A percentile compares a stretch with the other conserved stretches of the same genome.
Evolutionary conservation across 2,797 vertebrate species (phyloP).

Genomic region (Sebastes kiyomatsui): DNA sequence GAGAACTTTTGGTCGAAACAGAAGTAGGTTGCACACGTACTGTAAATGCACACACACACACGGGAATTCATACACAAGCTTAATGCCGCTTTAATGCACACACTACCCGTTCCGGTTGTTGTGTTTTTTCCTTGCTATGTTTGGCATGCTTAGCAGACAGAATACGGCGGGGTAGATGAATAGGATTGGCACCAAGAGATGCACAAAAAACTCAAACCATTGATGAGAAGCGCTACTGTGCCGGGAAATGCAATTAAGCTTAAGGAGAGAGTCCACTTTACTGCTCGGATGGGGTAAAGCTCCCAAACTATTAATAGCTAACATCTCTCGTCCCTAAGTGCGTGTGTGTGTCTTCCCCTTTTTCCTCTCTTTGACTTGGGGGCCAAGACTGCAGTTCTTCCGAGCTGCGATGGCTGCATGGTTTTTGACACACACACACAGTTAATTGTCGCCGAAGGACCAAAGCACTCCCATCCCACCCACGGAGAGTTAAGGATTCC

Average conservation of each 20-base stretch:
- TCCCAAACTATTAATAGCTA: conserved; percentile 63
- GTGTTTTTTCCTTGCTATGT: conserved; percentile 9
- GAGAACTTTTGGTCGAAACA: conserved; percentile 20
- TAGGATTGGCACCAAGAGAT: neutral
- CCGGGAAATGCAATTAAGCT: conserved; percentile 55
- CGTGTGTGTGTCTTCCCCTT: neutral
- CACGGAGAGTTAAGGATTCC: conserved; percentile 3
- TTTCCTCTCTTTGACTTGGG: neutral
- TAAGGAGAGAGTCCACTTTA: conserved; percentile 27
- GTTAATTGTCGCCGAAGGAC: conserved; percentile 27
- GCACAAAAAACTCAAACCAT: conserved; percentile 8
- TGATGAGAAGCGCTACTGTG: conserved; percentile 28
- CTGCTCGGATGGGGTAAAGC: conserved; percentile 39
- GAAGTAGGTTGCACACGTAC: conserved; percentile 5
- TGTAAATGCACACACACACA: neutral
- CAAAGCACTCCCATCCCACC: neutral
- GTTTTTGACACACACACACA: conserved; percentile 12
- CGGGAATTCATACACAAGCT: neutral
- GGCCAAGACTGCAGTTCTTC: neutral
- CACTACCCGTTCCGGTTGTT: neutral
- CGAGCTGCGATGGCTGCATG: conserved; percentile 7
- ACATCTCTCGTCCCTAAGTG: conserved; percentile 24
- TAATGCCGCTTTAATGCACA: conserved; percentile 13
- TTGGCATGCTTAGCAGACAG: conserved; percentile 17
- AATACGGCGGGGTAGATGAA: conserved; percentile 11